Base-by-base conservation (phyloP, 2,113 vertebrate species). In the Periophthalmus modestus region DNA sequence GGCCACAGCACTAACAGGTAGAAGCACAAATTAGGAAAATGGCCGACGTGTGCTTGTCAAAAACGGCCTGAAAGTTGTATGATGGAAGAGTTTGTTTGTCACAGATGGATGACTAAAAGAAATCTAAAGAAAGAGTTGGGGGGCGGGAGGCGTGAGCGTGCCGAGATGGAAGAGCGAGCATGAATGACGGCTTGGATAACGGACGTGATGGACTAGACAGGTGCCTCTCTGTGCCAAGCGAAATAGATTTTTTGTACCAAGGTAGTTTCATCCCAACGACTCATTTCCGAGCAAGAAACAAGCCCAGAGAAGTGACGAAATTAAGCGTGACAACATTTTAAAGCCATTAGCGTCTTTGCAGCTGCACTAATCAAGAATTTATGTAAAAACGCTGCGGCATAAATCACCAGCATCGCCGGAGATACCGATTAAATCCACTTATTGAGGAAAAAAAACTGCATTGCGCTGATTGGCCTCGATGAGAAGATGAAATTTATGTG, bases 101-200 rank as follows among this genome's bases (percentile, higher is more conserved):
- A 92, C 82, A 86, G 86, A 89, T 79, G 80, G 85, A 89, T 83
- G 79, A 83, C 77, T 80, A 70, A 87, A 78, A 77, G 79, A 83
- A 86, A 79, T 72, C 61, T 82, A 82, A 57, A 82, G 79, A 73
- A 79, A 84, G 81, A 54, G 77, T 63, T 68, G 39, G 57, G n/a
- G 19, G 2, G 52, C 21, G 19, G 52, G 73, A 83, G 85, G 86
- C 34, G 61, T 58, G 71, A 72, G 80, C 83, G 83, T 85, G 75
- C 68, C 76, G 80, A 52, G 82, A 82, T 74, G 75, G 78, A 85
- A 84, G 81, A 84, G 66, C 50, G 78, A 65, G 61, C 82, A 83
- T 86, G 79, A 89, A 87, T 81, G 83, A 76, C 78, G 75, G 78
- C 61, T 61, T 81, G 74, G 39, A 70, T 24, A 65, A 61, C 77